Conservation (phyloP, 2,113 vertebrate genomes). For the Hiodon tergisus region DNA sequence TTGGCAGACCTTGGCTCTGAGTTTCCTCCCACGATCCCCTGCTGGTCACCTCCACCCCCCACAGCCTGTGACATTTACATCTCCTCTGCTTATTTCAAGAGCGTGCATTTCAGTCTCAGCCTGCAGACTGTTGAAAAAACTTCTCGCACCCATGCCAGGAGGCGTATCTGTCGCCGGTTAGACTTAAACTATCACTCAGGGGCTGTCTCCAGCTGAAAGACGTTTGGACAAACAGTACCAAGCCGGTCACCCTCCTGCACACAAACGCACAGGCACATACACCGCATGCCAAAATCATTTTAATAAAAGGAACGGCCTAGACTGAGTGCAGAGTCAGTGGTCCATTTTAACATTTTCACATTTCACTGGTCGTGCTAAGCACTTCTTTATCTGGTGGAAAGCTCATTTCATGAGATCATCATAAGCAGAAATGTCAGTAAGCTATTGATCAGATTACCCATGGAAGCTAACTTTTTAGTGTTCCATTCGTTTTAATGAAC, state of each 20-base stretch:
- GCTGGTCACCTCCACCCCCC: background rate
- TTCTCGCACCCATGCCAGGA: too few species aligned
- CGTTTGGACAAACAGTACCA: background rate
- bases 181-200: too few species aligned
- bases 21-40: background rate
- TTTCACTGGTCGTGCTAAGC: too few species aligned
- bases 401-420: slow-evolving; percentile 1
- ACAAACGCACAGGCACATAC: too few species aligned
- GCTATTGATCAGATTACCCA: background rate
- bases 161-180: too few species aligned
- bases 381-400: background rate
- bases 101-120: background rate
- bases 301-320: too few species aligned
- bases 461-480: background rate
- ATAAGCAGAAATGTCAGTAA: slow-evolving; percentile 3
- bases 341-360: too few species aligned
- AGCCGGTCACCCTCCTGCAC: too few species aligned
- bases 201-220: background rate
- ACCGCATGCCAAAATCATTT: too few species aligned
- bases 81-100: background rate
- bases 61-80: background rate
- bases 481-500: background rate
- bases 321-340: too few species aligned
- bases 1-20: background rate
- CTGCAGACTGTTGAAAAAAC: too few species aligned